Conservation (phyloP, 2,113 vertebrate species). For the Ploceus nigricollis region DNA sequence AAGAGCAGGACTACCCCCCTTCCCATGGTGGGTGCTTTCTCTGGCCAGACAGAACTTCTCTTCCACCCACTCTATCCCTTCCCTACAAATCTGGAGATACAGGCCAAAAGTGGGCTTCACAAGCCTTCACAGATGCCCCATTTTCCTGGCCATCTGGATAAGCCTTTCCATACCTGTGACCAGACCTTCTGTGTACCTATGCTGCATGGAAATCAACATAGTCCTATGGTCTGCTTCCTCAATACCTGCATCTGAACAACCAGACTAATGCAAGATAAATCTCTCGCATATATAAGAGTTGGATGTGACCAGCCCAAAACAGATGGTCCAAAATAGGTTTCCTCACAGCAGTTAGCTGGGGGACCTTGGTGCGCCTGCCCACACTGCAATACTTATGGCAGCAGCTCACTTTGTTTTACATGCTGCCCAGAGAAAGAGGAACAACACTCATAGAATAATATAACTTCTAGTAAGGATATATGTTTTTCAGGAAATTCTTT, state of each 20-base stretch:
- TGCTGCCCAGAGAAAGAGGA: not conserved
- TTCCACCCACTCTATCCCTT: not conserved
- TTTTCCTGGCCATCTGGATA: not conserved
- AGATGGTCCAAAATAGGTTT: not conserved
- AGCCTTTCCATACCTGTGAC: not conserved
- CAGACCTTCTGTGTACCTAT: not conserved
- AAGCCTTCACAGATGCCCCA: fast-evolving
- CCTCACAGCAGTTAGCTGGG: not conserved
- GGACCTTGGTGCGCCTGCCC: not conserved
- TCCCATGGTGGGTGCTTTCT: not conserved
- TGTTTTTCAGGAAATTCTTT: not conserved
- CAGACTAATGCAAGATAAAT: not conserved
- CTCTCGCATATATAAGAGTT: not conserved
- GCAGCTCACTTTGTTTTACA: not conserved
- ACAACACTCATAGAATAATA: not conserved
- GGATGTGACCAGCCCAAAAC: not conserved
- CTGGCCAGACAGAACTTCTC: not conserved
- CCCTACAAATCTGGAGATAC: not conserved
- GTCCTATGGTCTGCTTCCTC: not conserved
- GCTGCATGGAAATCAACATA: not conserved
- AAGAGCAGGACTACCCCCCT: not conserved
- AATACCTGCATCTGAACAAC: not conserved
- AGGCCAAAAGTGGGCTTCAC: not conserved
- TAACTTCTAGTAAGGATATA: not conserved
- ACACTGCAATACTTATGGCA: not conserved